phyloP scores from a whole-genome alignment of 2,888 invertebrate genomes.

The Syritta pipiens region DNA sequence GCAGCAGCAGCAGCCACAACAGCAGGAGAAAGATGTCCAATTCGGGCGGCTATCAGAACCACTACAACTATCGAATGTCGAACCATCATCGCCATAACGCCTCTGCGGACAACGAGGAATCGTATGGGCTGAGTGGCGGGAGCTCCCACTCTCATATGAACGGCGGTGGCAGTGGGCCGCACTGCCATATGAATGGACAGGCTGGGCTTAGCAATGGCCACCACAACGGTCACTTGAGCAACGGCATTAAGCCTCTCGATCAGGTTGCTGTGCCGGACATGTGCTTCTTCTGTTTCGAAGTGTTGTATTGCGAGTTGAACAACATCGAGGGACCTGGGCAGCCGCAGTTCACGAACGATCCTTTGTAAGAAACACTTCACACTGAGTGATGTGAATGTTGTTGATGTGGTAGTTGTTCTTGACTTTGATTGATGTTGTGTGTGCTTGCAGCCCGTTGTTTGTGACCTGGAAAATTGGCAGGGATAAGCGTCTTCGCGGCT shows the following conservation, averaged over 20 bases:
- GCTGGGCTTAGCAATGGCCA: conserved; percentile 79
- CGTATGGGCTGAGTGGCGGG: conserved; percentile 29
- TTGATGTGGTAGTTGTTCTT: conserved; percentile 31
- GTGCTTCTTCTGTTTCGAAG: conserved; percentile 99
- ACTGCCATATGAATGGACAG: conserved; percentile 62
- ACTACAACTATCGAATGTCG: conserved; percentile 70
- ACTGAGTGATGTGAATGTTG: conserved; percentile 75
- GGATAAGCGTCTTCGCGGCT: conserved; percentile 96
- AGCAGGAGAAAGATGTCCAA: conserved; percentile 70
- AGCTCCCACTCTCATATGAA: conserved; percentile 58
- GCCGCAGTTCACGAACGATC: conserved; percentile 95
- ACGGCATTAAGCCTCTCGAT: conserved; percentile 73
- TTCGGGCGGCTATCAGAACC: conserved; percentile 72
- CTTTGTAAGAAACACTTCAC: conserved; percentile 94
- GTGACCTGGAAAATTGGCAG: conserved; percentile 99
- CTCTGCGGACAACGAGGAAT: conserved; percentile 23
- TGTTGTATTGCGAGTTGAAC: conserved; percentile 95
- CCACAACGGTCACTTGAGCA: conserved; percentile 55
- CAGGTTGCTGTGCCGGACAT: conserved; percentile 94
- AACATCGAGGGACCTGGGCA: conserved; percentile 94
- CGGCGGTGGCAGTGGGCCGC: conserved; percentile 43
- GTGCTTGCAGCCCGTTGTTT: conserved; percentile 91
- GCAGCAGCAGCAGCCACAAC: background rate
- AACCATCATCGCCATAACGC: conserved; percentile 60
- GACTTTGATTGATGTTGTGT: conserved; percentile 29